These are phyloP conservation scores for Sisyra terminalis DNA, from an alignment of 2,888 invertebrate genomes.

Conservation along the genomic window DNA sequence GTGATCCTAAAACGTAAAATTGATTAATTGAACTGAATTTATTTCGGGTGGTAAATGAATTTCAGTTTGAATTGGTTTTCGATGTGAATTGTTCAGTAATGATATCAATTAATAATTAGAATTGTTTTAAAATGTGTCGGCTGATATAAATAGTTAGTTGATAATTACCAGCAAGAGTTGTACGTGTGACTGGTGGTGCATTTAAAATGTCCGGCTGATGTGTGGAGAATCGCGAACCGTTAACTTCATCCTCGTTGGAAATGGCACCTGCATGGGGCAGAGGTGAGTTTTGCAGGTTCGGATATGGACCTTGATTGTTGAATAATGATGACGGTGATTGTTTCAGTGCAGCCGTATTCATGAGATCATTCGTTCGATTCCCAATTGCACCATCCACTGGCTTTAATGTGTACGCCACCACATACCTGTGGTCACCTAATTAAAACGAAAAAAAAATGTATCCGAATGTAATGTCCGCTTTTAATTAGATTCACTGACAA, in stretches of 20 bases:
- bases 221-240: not conserved
- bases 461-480: too few relatives aligned
- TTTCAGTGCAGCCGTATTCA: slow-evolving; percentile 1
- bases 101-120: too few relatives aligned
- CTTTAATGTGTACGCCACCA: slow-evolving; percentile 73
- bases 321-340: slow-evolving; percentile 7
- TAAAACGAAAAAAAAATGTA: not conserved
- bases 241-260: not conserved
- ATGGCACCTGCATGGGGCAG: not conserved
- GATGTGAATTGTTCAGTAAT: too few relatives aligned
- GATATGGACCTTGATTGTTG: slow-evolving; percentile 1
- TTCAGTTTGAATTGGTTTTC: too few relatives aligned
- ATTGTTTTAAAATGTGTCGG: too few relatives aligned
- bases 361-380: not conserved
- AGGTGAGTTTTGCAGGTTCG: slow-evolving; percentile 3
- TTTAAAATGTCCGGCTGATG: slow-evolving; percentile 71
- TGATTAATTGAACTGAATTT: too few relatives aligned
- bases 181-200: slow-evolving; percentile 33
- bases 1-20: slow-evolving; percentile 4
- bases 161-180: slow-evolving; percentile 2
- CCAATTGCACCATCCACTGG: slow-evolving; percentile 33
- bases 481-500: too few relatives aligned
- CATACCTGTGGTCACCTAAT: slow-evolving; percentile 63
- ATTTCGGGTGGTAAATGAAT: too few relatives aligned
- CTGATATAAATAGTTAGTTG: not conserved